These are phyloP conservation scores for Clusia tigrina DNA, from an alignment of 2,888 invertebrate species.

Conservation along the genomic window DNA sequence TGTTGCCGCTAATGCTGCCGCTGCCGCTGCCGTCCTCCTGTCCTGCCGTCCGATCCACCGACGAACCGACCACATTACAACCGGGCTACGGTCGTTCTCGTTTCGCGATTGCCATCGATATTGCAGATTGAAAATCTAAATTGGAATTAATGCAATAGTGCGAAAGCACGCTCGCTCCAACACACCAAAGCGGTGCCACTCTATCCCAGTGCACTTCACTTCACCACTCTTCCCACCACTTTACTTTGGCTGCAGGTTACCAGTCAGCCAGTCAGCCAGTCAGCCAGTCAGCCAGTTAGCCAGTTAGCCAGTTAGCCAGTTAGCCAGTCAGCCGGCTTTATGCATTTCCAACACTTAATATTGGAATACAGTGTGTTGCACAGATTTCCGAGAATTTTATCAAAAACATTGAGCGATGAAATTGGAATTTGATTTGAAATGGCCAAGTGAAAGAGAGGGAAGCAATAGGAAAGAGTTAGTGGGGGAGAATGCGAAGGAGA, in stretches of 20 bases:
- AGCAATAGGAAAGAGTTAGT: not conserved
- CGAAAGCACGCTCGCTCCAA: constrained; percentile 10
- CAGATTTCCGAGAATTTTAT: constrained; percentile 24
- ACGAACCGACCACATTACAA: not conserved
- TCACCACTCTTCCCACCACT: constrained; percentile 1
- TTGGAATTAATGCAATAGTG: constrained; percentile 27
- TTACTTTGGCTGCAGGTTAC: too few species aligned
- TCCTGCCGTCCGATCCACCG: not conserved
- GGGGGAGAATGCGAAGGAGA: not conserved
- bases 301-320: too few species aligned
- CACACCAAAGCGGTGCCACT: not conserved
- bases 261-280: too few species aligned
- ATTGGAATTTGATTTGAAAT: not conserved
- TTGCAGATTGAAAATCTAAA: constrained; percentile 17
- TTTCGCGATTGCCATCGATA: constrained; percentile 1
- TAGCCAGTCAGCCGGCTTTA: too few species aligned
- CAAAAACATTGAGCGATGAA: constrained; percentile 6
- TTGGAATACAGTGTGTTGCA: constrained; percentile 17
- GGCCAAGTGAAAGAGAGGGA: too few species aligned
- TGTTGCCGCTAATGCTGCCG: constrained; percentile 37
- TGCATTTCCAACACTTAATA: constrained; percentile 21
- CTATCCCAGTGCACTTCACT: not conserved
- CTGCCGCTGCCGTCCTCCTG: not conserved
- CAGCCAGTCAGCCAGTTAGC: too few species aligned
- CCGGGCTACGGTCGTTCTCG: constrained; percentile 8